A percentile compares a stretch with the other conserved stretches of the same genome.
Evolutionary conservation across 2,888 invertebrate species (phyloP).

Genomic region (Drosophila ezoana): DNA sequence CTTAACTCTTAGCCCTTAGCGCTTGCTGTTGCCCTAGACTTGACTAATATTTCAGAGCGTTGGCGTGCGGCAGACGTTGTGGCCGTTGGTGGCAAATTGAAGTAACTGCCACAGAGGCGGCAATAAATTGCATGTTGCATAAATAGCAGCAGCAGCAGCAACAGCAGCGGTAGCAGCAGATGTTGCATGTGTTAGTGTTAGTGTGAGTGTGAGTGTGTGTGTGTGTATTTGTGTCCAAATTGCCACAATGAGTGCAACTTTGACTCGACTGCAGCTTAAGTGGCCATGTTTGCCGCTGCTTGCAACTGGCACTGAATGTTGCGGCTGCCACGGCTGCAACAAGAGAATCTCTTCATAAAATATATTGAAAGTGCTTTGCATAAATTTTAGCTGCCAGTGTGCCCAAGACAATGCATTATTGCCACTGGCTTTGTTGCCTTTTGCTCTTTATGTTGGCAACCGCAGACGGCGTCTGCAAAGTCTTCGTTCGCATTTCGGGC

Average conservation of each 20-base stretch:
- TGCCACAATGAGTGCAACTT: slow-evolving; percentile 44
- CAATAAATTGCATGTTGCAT: slow-evolving; percentile 78
- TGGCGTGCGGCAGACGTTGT: slow-evolving; percentile 8
- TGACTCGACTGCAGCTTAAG: slow-evolving; percentile 20
- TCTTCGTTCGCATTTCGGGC: slow-evolving; percentile 8
- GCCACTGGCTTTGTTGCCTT: slow-evolving; percentile 21
- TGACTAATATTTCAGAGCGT: slow-evolving; percentile 24
- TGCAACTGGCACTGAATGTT: slow-evolving; percentile 28
- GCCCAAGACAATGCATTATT: slow-evolving; percentile 38
- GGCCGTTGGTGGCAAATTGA: slow-evolving; percentile 30
- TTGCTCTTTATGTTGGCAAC: slow-evolving; percentile 10
- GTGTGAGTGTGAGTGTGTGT: slow-evolving; percentile 8
- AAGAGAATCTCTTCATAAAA: slow-evolving; percentile 58
- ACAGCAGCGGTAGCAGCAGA: slow-evolving; percentile 39
- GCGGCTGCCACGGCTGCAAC: slow-evolving; percentile 28
- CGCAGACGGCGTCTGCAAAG: neutral
- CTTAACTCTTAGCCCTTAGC: slow-evolving; percentile 14
- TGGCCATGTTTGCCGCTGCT: slow-evolving; percentile 15
- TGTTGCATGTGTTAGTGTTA: slow-evolving; percentile 59
- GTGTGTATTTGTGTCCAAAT: slow-evolving; percentile 45
- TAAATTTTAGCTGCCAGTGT: slow-evolving; percentile 50
- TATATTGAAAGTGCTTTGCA: slow-evolving; percentile 71
- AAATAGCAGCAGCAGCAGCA: slow-evolving; percentile 37
- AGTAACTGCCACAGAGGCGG: slow-evolving; percentile 62
- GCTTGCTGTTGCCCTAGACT: slow-evolving; percentile 32